Evolutionary conservation across 2,113 vertebrate species (phyloP).

Genomic region (Muscicapa adusta): DNA sequence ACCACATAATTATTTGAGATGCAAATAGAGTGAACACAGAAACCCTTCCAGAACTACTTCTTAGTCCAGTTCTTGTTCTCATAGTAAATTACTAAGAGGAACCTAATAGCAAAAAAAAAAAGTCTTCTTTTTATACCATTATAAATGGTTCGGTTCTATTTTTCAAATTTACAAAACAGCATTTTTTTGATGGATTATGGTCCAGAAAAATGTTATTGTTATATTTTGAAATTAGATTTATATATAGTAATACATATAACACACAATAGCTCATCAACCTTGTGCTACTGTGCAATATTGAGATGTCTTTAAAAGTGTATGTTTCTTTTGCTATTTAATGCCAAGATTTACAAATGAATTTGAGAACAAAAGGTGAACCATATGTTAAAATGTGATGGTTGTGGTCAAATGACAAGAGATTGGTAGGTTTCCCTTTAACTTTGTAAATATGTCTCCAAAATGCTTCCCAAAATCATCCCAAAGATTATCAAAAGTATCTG

Average conservation of each 20-base stretch:
- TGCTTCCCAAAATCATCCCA: conserved; percentile 15
- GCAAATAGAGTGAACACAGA: not conserved
- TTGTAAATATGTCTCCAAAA: conserved; percentile 45
- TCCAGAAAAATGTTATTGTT: conserved; percentile 21
- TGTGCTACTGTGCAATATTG: conserved; percentile 16
- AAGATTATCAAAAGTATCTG: conserved; percentile 7
- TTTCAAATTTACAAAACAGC: conserved; percentile 36
- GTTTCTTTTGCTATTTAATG: conserved; percentile 61
- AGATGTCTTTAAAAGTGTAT: conserved; percentile 16
- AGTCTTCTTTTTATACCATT: not conserved
- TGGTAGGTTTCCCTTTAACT: conserved; percentile 25
- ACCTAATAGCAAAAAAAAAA: not conserved
- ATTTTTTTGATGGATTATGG: conserved; percentile 26
- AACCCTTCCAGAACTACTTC: not conserved
- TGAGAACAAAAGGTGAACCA: conserved; percentile 54
- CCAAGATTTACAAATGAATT: conserved; percentile 47
- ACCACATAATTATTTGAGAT: conserved; percentile 24
- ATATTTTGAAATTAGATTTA: conserved; percentile 23
- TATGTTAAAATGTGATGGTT: conserved; percentile 49
- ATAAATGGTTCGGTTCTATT: conserved; percentile 35
- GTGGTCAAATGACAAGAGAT: conserved; percentile 30
- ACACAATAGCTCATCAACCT: not conserved
- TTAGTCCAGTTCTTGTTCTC: not conserved
- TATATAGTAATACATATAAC: conserved; percentile 1
- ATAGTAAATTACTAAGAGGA: not conserved